phyloP scores from a whole-genome alignment of 2,113 vertebrate species.

The Microcebus murinus region DNA sequence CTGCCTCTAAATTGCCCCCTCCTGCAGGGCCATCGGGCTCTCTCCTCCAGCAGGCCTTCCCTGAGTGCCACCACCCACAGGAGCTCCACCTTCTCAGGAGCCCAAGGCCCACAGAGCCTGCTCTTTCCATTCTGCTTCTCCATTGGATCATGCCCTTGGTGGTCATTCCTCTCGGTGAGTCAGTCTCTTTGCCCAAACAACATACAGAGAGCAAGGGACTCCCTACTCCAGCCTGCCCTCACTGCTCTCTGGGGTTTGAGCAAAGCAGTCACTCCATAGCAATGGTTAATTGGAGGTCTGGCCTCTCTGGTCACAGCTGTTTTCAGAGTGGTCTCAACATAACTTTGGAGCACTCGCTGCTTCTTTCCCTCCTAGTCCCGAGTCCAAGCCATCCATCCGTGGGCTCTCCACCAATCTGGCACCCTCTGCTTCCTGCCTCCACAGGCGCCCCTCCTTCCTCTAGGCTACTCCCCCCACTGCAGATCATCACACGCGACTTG shows the following conservation, averaged over 20 bases:
- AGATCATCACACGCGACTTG: slow-evolving; percentile 1
- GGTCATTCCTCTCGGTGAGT: neutral
- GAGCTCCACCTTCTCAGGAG: neutral
- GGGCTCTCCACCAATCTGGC: neutral
- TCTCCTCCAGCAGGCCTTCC: neutral
- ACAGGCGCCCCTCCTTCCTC: neutral
- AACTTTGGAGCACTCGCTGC: neutral
- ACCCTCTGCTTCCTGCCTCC: neutral
- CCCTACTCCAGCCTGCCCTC: neutral
- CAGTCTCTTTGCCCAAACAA: neutral
- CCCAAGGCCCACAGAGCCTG: neutral
- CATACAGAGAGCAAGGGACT: neutral
- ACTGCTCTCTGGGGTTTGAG: neutral
- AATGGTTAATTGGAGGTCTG: neutral
- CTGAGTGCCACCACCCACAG: neutral
- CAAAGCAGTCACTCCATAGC: neutral
- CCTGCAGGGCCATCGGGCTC: neutral
- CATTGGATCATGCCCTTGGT: fast-evolving
- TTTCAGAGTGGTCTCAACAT: neutral
- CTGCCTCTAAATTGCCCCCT: neutral
- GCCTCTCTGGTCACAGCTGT: neutral
- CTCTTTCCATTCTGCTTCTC: neutral
- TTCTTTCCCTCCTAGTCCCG: neutral
- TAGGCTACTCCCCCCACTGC: neutral
- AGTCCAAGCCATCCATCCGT: neutral